Conservation (phyloP, 1,140 invertebrate genomes). For the Penaeus japonicus region DNA sequence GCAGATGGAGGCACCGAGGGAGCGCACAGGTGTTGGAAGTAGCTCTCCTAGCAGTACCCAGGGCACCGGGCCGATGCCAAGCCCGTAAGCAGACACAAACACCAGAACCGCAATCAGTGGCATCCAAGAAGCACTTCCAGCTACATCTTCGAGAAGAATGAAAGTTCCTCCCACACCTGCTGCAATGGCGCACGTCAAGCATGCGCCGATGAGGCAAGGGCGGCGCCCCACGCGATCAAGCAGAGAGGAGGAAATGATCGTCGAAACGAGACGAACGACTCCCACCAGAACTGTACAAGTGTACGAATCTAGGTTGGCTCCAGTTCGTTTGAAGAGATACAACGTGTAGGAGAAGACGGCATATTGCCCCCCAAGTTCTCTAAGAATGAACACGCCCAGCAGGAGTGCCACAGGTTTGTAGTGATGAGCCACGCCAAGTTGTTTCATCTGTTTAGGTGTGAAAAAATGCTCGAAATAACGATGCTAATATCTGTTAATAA, state of each 20-base stretch:
- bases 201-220: background rate
- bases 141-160: background rate
- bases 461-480: too few species aligned
- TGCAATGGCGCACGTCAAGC: background rate
- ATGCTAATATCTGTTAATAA: too few species aligned
- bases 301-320: background rate
- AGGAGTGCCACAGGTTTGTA: background rate
- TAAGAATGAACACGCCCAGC: background rate
- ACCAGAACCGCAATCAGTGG: too few species aligned
- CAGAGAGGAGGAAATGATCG: background rate
- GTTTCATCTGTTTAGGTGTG: background rate
- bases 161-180: background rate
- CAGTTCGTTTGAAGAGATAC: constrained; percentile 32
- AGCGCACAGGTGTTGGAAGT: too few species aligned
- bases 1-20: too few species aligned
- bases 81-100: too few species aligned
- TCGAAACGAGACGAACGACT: background rate
- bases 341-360: constrained; percentile 42
- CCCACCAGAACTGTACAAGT: background rate
- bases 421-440: background rate
- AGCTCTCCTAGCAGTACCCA: too few species aligned
- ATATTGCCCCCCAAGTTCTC: constrained; percentile 32
- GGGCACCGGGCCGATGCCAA: too few species aligned
- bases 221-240: background rate
- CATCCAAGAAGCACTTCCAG: too few species aligned